These are phyloP conservation scores for Rotaria socialis DNA, from an alignment of 2,888 invertebrate species.

Conservation along the genomic window DNA sequence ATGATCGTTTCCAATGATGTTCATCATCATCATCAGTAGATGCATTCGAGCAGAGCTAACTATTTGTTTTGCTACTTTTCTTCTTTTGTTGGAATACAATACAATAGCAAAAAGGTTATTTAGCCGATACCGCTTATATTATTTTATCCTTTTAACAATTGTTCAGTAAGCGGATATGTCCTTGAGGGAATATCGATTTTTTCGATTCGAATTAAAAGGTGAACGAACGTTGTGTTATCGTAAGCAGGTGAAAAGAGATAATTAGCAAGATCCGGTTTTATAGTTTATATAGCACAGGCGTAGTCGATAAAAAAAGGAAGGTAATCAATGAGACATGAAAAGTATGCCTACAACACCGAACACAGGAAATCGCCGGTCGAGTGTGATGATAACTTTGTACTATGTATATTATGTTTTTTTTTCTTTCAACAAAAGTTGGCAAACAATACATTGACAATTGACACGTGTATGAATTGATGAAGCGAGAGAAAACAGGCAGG, in stretches of 20 bases:
- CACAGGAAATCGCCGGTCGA: neutral
- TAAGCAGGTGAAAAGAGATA: slow-evolving; percentile 15
- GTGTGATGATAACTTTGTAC: slow-evolving; percentile 11
- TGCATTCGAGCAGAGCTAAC: neutral
- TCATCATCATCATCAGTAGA: neutral
- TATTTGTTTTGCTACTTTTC: slow-evolving; percentile 31
- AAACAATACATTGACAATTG: neutral
- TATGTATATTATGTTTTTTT: neutral
- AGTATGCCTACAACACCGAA: neutral
- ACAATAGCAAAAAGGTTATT: slow-evolving; percentile 8
- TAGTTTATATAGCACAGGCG: neutral
- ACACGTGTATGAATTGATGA: neutral
- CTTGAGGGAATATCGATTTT: slow-evolving; percentile 15
- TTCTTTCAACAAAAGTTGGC: neutral
- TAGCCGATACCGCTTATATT: neutral
- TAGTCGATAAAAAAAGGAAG: neutral
- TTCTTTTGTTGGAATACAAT: neutral
- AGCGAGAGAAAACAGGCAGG: neutral
- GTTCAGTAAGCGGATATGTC: slow-evolving; percentile 18
- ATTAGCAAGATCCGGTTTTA: neutral
- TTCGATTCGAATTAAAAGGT: neutral
- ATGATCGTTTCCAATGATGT: neutral
- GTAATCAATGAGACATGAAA: slow-evolving; percentile 4
- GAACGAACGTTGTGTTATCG: neutral
- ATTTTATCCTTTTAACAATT: slow-evolving; percentile 8